Percentiles rank a stretch among this genome's conserved stretches.
Evolutionary conservation across 2,797 vertebrate species (phyloP).

Genomic region (Alosa sapidissima): DNA sequence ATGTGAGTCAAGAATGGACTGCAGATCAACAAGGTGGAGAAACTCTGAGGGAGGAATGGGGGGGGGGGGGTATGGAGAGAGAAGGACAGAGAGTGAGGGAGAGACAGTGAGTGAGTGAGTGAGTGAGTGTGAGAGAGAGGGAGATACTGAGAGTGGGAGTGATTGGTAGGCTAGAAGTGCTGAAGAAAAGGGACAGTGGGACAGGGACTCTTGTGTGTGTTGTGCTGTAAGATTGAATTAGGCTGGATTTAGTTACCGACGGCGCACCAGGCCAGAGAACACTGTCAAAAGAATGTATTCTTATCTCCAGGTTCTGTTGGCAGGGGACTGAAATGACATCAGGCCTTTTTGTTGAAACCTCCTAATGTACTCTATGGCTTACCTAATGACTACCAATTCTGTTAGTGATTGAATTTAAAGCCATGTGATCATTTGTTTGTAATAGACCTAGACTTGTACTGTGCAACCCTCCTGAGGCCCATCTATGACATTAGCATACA

Average conservation of each 20-base stretch:
- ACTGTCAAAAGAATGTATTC: slow-evolving; percentile 18
- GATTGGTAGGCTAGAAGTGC: neutral
- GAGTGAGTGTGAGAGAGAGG: neutral
- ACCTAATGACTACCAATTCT: neutral
- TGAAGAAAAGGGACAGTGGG: neutral
- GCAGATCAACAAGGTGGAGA: neutral
- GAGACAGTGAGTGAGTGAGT: neutral
- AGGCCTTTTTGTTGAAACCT: slow-evolving; percentile 1
- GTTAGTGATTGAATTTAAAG: neutral
- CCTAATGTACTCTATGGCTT: neutral
- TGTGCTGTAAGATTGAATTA: slow-evolving; percentile 17
- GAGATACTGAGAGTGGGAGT: neutral
- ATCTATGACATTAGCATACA: neutral
- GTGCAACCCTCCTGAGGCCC: neutral
- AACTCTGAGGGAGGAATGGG: too few species aligned
- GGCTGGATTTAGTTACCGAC: slow-evolving; percentile 2
- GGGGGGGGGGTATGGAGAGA: neutral
- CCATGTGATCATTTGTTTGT: slow-evolving; percentile 3
- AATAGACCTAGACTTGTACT: neutral
- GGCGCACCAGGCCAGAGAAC: neutral
- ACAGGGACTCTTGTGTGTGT: neutral
- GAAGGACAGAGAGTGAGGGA: neutral
- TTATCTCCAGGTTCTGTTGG: neutral
- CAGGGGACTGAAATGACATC: neutral
- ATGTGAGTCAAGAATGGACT: neutral